Evolutionary conservation across 2,113 vertebrate species (phyloP).

Genomic region (Ageneiosus marmoratus): DNA sequence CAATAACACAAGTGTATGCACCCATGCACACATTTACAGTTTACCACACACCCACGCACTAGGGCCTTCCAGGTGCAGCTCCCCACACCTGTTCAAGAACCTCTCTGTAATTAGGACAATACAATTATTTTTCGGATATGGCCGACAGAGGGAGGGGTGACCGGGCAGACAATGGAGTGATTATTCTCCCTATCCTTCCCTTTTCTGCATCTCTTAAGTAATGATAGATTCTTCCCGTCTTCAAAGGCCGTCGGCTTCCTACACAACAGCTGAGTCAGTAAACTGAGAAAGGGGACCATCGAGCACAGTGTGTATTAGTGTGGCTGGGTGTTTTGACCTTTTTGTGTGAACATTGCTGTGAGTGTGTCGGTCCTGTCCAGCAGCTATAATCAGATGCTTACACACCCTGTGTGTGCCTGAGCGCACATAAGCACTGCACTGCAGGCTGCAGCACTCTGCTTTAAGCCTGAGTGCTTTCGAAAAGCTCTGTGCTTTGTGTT

Average conservation of each 20-base stretch:
- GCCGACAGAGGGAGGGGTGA: conserved; percentile 30
- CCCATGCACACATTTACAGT: not conserved
- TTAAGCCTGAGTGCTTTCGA: not conserved
- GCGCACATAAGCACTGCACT: conserved; percentile 2
- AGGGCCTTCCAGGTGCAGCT: conserved; percentile 68
- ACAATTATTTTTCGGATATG: conserved; percentile 63
- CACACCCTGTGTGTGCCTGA: conserved; percentile 17
- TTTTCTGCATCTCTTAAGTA: conserved; percentile 69
- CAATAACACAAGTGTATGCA: conserved; percentile 5
- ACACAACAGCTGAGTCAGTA: conserved; percentile 79
- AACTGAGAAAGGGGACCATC: conserved; percentile 52
- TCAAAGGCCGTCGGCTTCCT: conserved; percentile 78
- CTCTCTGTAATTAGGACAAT: conserved; percentile 75
- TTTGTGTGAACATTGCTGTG: conserved; percentile 15
- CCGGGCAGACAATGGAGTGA: conserved; percentile 71
- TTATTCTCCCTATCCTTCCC: conserved; percentile 72
- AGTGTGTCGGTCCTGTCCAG: conserved; percentile 12
- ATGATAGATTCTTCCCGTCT: conserved; percentile 80
- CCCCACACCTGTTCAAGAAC: conserved; percentile 72
- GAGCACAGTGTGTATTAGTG: not conserved
- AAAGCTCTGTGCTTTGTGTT: not conserved
- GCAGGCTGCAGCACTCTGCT: conserved; percentile 16
- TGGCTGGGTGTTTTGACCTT: conserved; percentile 10
- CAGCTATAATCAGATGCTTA: conserved; percentile 1
- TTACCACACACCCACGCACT: conserved; percentile 43